phyloP scores from a whole-genome alignment of 2,888 invertebrate species.

The Eupeodes luniger region DNA sequence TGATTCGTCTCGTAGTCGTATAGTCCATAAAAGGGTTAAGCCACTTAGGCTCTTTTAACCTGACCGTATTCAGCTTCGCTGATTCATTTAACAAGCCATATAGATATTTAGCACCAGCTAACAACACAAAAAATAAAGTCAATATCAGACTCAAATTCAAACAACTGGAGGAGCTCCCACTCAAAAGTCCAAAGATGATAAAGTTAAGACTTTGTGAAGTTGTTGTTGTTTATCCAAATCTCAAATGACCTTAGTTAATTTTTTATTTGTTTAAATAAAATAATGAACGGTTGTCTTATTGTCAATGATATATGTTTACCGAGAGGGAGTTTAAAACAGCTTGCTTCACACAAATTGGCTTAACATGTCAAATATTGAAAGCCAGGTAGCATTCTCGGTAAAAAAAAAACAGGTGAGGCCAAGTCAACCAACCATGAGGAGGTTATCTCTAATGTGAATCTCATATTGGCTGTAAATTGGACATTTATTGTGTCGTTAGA shows the following conservation, averaged over 20 bases:
- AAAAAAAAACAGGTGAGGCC: constrained; percentile 42
- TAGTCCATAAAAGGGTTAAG: constrained; percentile 67
- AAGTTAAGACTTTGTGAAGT: not conserved
- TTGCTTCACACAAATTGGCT: constrained; percentile 25
- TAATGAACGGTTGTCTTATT: constrained; percentile 44
- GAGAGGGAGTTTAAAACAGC: not conserved
- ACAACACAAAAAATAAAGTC: constrained; percentile 10
- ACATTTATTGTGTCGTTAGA: constrained; percentile 32
- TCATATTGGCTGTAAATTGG: constrained; percentile 18
- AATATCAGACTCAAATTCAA: constrained; percentile 4
- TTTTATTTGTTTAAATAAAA: constrained; percentile 11
- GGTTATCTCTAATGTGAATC: constrained; percentile 42
- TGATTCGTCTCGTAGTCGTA: constrained; percentile 36
- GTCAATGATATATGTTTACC: constrained; percentile 30
- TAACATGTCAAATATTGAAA: constrained; percentile 16
- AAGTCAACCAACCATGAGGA: not conserved
- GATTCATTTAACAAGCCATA: constrained; percentile 68
- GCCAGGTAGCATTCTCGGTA: constrained; percentile 47
- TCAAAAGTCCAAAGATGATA: constrained; percentile 47
- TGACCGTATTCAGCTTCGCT: constrained; percentile 59
- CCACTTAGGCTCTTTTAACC: constrained; percentile 59
- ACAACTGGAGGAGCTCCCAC: constrained; percentile 52
- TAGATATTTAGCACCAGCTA: constrained; percentile 40
- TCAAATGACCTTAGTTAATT: constrained; percentile 53
- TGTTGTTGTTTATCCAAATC: constrained; percentile 32